Evolutionary conservation across 2,797 vertebrate species (phyloP).

Genomic region (Pampus argenteus): DNA sequence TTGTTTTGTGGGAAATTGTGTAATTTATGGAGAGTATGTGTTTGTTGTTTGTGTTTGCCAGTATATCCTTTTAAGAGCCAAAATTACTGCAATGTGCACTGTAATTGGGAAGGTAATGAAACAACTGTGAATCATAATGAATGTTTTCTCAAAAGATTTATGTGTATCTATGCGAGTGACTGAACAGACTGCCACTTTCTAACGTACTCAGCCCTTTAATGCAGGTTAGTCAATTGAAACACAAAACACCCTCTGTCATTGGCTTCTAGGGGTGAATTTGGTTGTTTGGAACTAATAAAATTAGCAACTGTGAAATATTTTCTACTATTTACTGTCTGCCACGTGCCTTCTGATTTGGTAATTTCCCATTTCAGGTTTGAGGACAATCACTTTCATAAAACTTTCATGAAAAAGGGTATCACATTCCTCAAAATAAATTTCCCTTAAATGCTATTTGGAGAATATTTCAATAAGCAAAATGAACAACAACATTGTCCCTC

Average conservation of each 20-base stretch:
- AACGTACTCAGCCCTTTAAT: conserved; percentile 17
- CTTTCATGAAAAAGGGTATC: neutral
- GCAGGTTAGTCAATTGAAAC: neutral
- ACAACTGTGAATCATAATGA: conserved; percentile 50
- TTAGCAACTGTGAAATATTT: neutral
- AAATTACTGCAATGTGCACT: conserved; percentile 38
- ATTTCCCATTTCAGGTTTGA: conserved; percentile 19
- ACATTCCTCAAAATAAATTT: neutral
- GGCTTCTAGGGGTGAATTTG: neutral
- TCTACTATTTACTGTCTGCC: conserved; percentile 19
- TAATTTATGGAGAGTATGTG: conserved; percentile 41
- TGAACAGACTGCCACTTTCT: conserved; percentile 21
- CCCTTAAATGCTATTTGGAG: neutral
- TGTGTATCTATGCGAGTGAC: conserved; percentile 49
- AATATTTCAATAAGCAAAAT: neutral
- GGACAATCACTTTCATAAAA: conserved; percentile 27
- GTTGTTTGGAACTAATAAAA: neutral
- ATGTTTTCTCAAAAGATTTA: conserved; percentile 47
- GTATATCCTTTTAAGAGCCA: conserved; percentile 27
- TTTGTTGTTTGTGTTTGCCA: too few species aligned
- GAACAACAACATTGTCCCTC: too few species aligned
- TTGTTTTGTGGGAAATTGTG: conserved; percentile 34
- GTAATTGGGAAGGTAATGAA: conserved; percentile 52
- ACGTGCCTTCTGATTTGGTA: conserved; percentile 13
- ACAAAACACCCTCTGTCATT: neutral